A percentile compares a stretch with the other conserved stretches of the same genome.
Evolutionary conservation across 2,888 invertebrate species (phyloP).

Genomic region (Oscheius onirici): DNA sequence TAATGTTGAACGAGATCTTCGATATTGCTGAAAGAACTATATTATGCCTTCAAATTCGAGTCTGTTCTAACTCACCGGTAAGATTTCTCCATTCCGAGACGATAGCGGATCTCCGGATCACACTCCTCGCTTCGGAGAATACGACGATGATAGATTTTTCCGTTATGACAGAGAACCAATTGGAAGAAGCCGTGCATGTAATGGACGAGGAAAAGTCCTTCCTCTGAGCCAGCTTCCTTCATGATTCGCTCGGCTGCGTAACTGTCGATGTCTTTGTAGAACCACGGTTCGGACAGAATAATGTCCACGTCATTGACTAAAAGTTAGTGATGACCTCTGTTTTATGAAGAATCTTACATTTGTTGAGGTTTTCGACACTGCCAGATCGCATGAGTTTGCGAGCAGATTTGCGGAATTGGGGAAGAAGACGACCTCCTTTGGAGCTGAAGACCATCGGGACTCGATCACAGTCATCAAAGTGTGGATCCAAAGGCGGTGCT

Average conservation of each 20-base stretch:
- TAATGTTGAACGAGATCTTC: constrained; percentile 52
- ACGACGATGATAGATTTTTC: constrained; percentile 21
- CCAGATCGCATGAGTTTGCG: constrained; percentile 27
- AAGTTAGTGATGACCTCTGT: neutral
- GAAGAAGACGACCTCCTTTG: constrained; percentile 31
- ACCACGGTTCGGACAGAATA: constrained; percentile 51
- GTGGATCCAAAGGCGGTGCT: constrained; percentile 34
- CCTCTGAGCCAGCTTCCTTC: constrained; percentile 39
- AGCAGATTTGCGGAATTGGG: constrained; percentile 37
- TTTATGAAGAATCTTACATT: neutral
- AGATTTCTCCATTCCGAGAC: constrained; percentile 20
- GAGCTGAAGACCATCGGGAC: constrained; percentile 47
- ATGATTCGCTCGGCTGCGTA: constrained; percentile 44
- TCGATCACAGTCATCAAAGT: constrained; percentile 51
- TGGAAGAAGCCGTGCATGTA: constrained; percentile 13
- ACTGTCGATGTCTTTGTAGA: constrained; percentile 42
- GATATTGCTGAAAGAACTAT: constrained; percentile 42
- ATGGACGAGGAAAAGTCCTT: constrained; percentile 36
- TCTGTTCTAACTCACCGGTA: constrained; percentile 1
- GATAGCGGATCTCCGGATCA: neutral
- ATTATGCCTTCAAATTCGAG: neutral
- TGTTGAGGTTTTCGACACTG: constrained; percentile 34
- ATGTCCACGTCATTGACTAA: constrained; percentile 35
- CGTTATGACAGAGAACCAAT: constrained; percentile 14
- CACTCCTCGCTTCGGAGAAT: neutral